Conservation (phyloP, 2,888 invertebrate species). For the Cordylochernes scorpioides region DNA sequence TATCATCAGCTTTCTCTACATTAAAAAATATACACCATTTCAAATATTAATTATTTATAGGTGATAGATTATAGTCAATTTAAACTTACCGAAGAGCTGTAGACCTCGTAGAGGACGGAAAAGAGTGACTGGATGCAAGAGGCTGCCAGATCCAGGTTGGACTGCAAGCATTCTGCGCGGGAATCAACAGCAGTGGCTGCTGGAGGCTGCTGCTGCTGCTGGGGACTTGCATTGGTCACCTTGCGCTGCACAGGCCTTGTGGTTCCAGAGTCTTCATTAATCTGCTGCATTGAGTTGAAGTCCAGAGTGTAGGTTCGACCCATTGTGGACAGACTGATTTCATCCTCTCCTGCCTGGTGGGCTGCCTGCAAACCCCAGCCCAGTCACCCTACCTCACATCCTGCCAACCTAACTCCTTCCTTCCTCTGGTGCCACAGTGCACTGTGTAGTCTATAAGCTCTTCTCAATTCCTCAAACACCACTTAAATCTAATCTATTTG, state of each 20-base stretch:
- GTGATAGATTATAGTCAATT: background rate
- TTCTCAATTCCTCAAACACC: too few relatives aligned
- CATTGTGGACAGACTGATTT: constrained; percentile 66
- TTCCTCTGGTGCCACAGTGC: too few relatives aligned
- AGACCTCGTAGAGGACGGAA: constrained; percentile 85
- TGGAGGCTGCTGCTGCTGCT: too few relatives aligned
- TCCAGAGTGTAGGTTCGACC: constrained; percentile 87
- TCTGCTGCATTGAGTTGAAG: constrained; percentile 89
- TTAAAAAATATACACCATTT: too few relatives aligned
- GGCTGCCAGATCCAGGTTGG: constrained; percentile 40
- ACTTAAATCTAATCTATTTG: too few relatives aligned
- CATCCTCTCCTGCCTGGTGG: constrained; percentile 75
- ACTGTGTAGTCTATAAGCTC: too few relatives aligned
- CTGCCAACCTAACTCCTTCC: too few relatives aligned
- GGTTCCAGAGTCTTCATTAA: constrained; percentile 90
- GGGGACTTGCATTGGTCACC: too few relatives aligned
- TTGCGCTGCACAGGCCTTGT: constrained; percentile 67
- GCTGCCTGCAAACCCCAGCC: constrained; percentile 35
- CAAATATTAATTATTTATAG: too few relatives aligned
- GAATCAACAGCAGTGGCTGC: constrained; percentile 31
- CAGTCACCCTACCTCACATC: too few relatives aligned
- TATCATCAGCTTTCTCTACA: too few relatives aligned
- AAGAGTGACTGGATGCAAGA: constrained; percentile 51
- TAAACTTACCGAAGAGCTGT: constrained; percentile 54
- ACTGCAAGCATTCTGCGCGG: constrained; percentile 38